Evolutionary conservation across 1,140 invertebrate species (phyloP), one percentile per base, ranked within the genome.

Genomic region (Pogonomyrmex californicus): DNA sequence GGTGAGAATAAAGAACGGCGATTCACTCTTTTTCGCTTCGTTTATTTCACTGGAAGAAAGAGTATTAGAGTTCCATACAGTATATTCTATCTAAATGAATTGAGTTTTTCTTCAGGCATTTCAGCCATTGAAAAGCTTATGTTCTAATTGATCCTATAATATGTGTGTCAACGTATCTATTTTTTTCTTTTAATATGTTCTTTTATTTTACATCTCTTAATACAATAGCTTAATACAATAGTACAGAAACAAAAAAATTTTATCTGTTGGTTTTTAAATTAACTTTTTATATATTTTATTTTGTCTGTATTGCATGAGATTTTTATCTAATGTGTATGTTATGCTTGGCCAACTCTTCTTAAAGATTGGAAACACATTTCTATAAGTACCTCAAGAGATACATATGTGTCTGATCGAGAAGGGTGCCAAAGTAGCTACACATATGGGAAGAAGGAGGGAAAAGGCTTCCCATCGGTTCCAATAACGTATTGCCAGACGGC

Each of bases 401-500:
- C 23, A 23, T 23, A 89, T 79, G 70, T 63, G 76, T 60, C 71
- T 36, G 60, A 54, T 47, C 60, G 71, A n/a, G n/a, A 33, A 81
- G 54, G 58, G 86, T 89, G 89, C 90, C 87, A 88, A 89, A 91
- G 76, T 78, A 68, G 81, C 89, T 85, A 77, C 70, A 66, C 49
- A 85, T 75, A 23, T 23, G 23, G 68, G 73, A 78, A 90, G 73
- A 78, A 88, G 88, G 87, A 91, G 89, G 85, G 86, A 91, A 89
- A 87, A 81, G 73, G 75, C 86, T 75, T 75, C 66, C 85, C 85
- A 86, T 93, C 93, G 87, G 93, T 92, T 76, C 92, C 92, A 93
- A 95, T 95, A 95, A 95, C 93, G 92, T 93, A 94, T 94, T 93
- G 88, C 90, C 91, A 93, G 91, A 93, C 92, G 93, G 92, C 93